Evolutionary conservation across 2,797 vertebrate genomes (phyloP), one percentile per base, ranked within the genome.

Genomic region (Alosa sapidissima): DNA sequence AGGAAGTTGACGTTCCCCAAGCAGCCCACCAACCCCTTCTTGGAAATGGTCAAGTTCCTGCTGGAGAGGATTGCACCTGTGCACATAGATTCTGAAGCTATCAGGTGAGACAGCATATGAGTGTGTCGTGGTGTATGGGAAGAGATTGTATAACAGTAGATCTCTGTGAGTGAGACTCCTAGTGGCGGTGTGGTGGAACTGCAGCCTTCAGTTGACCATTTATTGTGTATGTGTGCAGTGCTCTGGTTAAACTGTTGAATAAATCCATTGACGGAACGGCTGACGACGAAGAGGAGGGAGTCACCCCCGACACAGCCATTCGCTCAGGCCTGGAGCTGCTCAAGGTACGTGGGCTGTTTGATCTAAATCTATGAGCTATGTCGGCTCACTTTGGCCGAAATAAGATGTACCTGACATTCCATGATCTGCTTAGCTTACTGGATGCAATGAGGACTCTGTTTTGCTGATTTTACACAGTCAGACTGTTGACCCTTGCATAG

Each of bases 31-130:
- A 99, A 99, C 93, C 98, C 98, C n/a, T 99, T 99, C 92, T 93
- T 99, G 92, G 98, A 99, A 94, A 99, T 99, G 98, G 98, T 99
- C 1, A 99, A 99, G 92, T 99, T 99, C 93, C 95, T 99, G 86
- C 92, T 99, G 93, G 98, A 99, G 95, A 97, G 98, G 92, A 99
- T 99, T 85, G 98, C 98, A 82, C 98, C 98, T 28, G 98, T 99
- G 87, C 98, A 99, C 94, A 99, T 99, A 83, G 98, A 99, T 94
- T 99, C 98, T 28, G 98, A 99, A 94, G 98, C 98, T 88, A 99
- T 99, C 94, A 99, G 98, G 98, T 96, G 41, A 52, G 41, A 4
- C 2, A 60, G 51, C 45, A 81, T 9, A 19, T 11, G 62, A 60
- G 28, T 75, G 65, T 58, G 55, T 58, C 55, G 41, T 2, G 7